Percentiles rank a stretch among this genome's conserved stretches.
Evolutionary conservation across 2,888 invertebrate species (phyloP).

Genomic region (Opisthograptis luteolata): DNA sequence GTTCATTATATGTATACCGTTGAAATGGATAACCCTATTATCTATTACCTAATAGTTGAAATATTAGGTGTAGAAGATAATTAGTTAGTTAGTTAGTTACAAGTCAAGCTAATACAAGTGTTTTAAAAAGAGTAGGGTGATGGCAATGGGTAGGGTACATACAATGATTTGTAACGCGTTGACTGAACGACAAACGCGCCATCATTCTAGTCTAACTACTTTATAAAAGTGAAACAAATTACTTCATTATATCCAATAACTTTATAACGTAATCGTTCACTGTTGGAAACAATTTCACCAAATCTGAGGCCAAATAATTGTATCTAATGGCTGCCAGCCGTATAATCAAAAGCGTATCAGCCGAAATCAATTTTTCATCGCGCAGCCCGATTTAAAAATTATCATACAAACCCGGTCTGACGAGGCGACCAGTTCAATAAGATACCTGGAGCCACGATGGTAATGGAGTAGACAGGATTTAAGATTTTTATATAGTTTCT

Average conservation of each 20-base stretch:
- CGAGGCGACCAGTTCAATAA: constrained; percentile 46
- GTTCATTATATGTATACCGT: too few relatives aligned
- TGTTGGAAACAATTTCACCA: constrained; percentile 52
- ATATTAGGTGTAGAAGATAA: too few relatives aligned
- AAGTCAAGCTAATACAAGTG: too few relatives aligned
- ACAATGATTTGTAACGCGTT: too few relatives aligned
- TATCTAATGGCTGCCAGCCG: constrained; percentile 71
- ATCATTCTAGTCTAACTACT: too few relatives aligned
- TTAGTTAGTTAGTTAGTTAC: too few relatives aligned
- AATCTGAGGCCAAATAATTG: constrained; percentile 69
- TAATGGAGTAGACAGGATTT: constrained; percentile 9
- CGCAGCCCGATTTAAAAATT: constrained; percentile 75
- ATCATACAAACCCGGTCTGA: constrained; percentile 67
- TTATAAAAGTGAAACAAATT: constrained; percentile 36
- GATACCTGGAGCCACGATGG: constrained; percentile 34
- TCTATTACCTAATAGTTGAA: too few relatives aligned
- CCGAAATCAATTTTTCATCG: constrained; percentile 81
- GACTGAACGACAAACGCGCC: too few relatives aligned
- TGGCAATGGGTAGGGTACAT: too few relatives aligned
- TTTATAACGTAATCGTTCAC: constrained; percentile 45
- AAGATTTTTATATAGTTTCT: background rate
- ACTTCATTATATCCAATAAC: constrained; percentile 32
- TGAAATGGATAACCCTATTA: too few relatives aligned
- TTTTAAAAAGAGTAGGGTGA: too few relatives aligned
- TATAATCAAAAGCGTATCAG: constrained; percentile 82